Evolutionary conservation across 2,113 vertebrate species (phyloP).

Genomic region (Eulemur rufifrons): DNA sequence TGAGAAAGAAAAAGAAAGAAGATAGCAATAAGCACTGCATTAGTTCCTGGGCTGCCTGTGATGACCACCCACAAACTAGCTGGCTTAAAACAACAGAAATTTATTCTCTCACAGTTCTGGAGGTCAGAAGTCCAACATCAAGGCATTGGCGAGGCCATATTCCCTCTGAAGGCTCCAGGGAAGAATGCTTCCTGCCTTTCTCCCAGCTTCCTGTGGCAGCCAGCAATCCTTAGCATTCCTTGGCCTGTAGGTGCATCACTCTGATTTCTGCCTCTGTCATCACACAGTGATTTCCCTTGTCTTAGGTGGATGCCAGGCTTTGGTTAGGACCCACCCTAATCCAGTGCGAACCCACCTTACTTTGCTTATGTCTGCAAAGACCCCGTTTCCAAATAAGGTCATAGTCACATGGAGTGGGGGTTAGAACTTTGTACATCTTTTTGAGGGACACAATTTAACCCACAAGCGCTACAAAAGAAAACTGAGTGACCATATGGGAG

Average conservation of each 20-base stretch:
- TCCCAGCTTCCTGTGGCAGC: background rate
- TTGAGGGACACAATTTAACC: background rate
- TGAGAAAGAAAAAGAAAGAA: background rate
- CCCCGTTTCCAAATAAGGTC: background rate
- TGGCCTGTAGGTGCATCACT: background rate
- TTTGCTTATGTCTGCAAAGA: background rate
- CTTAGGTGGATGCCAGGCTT: background rate
- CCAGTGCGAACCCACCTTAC: background rate
- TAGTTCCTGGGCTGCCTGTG: background rate
- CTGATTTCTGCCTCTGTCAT: background rate
- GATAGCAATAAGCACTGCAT: background rate
- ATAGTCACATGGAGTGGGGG: background rate
- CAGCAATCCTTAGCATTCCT: background rate
- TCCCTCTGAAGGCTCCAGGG: background rate
- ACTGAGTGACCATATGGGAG: background rate
- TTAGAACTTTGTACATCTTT: background rate
- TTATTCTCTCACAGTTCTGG: background rate
- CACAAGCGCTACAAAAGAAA: background rate
- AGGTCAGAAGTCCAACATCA: background rate
- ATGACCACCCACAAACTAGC: background rate
- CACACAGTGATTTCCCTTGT: background rate
- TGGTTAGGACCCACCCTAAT: too few species aligned
- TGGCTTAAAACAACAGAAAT: background rate
- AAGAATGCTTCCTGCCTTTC: too few species aligned
- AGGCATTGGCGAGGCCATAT: accelerated